Conservation (phyloP, 2,113 vertebrate species). For the Alethe castanea region DNA sequence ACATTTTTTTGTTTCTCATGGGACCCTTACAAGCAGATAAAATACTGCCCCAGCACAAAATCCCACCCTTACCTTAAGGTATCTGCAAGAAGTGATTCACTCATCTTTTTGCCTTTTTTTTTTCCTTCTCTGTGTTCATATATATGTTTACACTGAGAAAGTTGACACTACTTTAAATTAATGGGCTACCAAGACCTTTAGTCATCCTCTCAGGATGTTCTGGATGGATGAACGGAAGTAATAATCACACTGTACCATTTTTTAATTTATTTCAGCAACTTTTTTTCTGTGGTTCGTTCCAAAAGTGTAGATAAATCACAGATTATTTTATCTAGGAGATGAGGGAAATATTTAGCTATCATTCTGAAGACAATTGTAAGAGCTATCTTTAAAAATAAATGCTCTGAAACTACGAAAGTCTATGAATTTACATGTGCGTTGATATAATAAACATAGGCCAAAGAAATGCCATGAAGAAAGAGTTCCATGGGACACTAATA, state of each 20-base stretch:
- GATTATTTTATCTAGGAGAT: background rate
- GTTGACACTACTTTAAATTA: slow-evolving; percentile 5
- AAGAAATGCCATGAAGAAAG: background rate
- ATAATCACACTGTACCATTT: background rate
- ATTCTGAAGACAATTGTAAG: background rate
- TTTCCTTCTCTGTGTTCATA: background rate
- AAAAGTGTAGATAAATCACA: background rate
- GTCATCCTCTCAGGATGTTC: background rate
- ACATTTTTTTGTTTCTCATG: background rate
- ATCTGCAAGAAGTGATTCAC: background rate
- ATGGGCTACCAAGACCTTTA: background rate
- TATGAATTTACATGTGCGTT: background rate
- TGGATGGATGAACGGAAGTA: background rate
- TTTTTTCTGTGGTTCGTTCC: background rate
- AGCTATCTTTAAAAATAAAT: background rate
- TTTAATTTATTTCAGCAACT: background rate
- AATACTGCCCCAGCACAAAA: background rate
- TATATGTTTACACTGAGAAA: background rate
- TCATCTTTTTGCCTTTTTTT: background rate
- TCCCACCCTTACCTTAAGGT: background rate
- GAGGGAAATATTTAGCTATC: background rate
- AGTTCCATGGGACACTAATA: background rate
- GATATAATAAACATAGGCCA: background rate
- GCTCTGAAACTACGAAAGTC: background rate
- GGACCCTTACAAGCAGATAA: background rate